Base-by-base conservation (phyloP, 2,888 invertebrate genomes). In the Polyommatus icarus region DNA sequence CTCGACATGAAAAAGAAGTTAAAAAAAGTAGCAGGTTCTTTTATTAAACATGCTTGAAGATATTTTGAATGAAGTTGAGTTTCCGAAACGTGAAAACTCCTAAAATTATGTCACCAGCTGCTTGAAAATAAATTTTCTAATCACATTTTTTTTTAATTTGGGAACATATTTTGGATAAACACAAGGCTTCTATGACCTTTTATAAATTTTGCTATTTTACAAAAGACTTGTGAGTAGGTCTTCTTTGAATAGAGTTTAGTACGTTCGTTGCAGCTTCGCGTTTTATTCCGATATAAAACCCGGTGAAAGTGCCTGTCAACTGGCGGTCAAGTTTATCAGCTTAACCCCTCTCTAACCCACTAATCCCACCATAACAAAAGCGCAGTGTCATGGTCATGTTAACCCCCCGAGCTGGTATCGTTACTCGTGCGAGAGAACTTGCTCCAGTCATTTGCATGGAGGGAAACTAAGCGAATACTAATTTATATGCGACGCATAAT, bases 301-400 rank as follows among this genome's bases (percentile, higher is more conserved):
- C 29, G 2, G 29, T 67, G 12, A 29, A 32, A 15, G 29, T 67
- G 24, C 5, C 61, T 61, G 29, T 67, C 67, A 59, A 20, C 59
- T 67, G 61, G 20, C 67, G 67, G 15, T 29, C 67, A 67, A 67
- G 67, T 67, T 67, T 67, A 67, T 67, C 15, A 32, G 67, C 67
- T 15, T 29, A 67, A 32, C 67, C 29, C 67, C 67, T 67, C 29
- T 12, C 24, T 12, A 61, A 67, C 67, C 15, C 20, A 67, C 10
- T 67, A 67, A 67, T 32, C 15, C 6, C 29, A 67, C 67, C 67
- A 67, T 67, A 29, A 29, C 29, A 18, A 67, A 29, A 29, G 29
- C 29, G 24, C 10, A 61, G 24, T 54, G 54, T 67, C 67, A 67
- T 15, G 29, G 67, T 67, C 67, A 67, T 32, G 67, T 32, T 15